Evolutionary conservation across 2,797 vertebrate species (phyloP), one percentile per base, ranked within the genome.

Genomic region (Eulemur rubriventer): DNA sequence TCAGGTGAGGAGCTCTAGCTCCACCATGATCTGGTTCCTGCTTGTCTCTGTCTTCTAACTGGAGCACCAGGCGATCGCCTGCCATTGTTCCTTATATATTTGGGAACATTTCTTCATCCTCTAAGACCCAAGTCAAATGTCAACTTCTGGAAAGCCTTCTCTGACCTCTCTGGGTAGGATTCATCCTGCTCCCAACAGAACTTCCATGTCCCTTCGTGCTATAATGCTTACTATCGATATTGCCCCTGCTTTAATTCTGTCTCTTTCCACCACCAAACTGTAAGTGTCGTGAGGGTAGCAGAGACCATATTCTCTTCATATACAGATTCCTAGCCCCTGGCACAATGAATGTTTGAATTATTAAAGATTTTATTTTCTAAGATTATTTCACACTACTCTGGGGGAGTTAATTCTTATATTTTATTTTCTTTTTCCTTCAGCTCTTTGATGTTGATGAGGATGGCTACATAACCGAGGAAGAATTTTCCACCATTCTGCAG

Each of bases 371-470:
- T 67, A 24, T 88, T 94, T 61, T 89, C 63, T 3, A 79, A 76
- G 79, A 92, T 30, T 78, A 3, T 20, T 24, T 59, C 43, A 11
- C 26, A 28, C 6, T 33, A 6, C 9, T n/a, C 43, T 46, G 33
- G 48, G 8, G 38, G 8, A 73, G 33, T 84, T 46, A 1, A 6
- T 20, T 78, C 38, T 35, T 33, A 33, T 13, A 1, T 67, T 38
- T 50, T 35, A 0, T 76, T 52, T 61, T 24, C 65, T 86, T 86
- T 86, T 33, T 46, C 72, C 83, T 86, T 79, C 97, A 99, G 99
- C 98, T 99, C 75, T 99, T 99, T 95, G 99, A 99, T 98, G 96
- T 98, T 12, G 99, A 99, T 73, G 98, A 99, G 7, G 99, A 99
- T 67, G 99, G 99, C 95, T 99, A 97, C 91, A 99, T 99, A 97